Evolutionary conservation across 2,888 invertebrate genomes (phyloP), one percentile per base, ranked within the genome.

Genomic region (Micoletzkya japonica): DNA sequence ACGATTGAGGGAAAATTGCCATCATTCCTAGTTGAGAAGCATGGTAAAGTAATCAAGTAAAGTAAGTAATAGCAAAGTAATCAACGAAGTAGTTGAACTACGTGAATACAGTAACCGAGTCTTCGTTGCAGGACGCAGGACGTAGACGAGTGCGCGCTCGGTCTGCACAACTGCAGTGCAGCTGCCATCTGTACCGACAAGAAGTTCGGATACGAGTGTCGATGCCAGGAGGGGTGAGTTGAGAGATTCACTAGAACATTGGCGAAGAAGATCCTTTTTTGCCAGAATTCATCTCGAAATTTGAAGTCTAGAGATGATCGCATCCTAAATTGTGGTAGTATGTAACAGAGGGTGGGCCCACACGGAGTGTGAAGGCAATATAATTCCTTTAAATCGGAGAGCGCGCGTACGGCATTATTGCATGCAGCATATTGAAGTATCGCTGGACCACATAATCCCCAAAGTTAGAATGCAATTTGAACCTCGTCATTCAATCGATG

Each of bases 91-190:
- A 30, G n/a, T 30, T 26, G 2, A 17, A 36, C 17, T 17, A n/a
- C 57, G n/a, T n/a, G n/a, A n/a, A n/a, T n/a, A 24, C 24, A 14
- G 30, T 39, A 17, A 50, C 37, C 36, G 60, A 57, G 49, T 39
- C 56, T 32, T n/a, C 57, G 2, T 6, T 56, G n/a, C 71, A 73
- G 60, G 32, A 61, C 24, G 20, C 60, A 30, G 14, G 80, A 80
- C 66, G 81, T 85, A 20, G 74, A 84, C 72, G 82, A 84, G 70
- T 84, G 84, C 71, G 76, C 73, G 0, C 77, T 84, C 10, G 84
- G 81, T 20, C 78, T 84, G 37, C 81, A 83, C 70, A 81, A 82
- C 72, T 84, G 84, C 74, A 76, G 76, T 2, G 77, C 77, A 3
- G 80, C 78, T 17, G 84, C 84, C 14, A 72, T 71, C 7, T 84